These are phyloP conservation scores for Sebastes nivosus DNA, from an alignment of 2,797 vertebrate species.

Conservation along the genomic window DNA sequence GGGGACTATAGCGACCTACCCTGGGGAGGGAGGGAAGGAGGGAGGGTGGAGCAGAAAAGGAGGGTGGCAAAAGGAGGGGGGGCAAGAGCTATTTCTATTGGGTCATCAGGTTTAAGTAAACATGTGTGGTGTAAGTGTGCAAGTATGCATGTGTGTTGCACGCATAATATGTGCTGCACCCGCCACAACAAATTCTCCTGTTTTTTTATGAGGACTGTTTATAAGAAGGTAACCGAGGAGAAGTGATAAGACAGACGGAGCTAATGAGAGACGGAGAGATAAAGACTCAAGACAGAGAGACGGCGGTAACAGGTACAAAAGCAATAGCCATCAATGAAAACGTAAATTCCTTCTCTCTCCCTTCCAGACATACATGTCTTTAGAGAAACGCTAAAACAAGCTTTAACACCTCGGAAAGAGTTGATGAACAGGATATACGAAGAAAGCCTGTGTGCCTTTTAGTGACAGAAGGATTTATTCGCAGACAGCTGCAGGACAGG, in stretches of 20 bases:
- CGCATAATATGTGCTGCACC: background rate
- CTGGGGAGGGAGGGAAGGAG: conserved; percentile 48
- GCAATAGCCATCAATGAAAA: background rate
- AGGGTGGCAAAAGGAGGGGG: conserved; percentile 58
- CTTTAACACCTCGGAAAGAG: conserved; percentile 18
- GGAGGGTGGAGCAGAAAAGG: conserved; percentile 51
- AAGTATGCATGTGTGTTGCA: conserved; percentile 24
- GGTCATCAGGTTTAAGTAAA: conserved; percentile 76
- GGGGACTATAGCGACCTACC: conserved; percentile 66
- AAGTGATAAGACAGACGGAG: conserved; percentile 2
- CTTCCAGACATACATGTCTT: background rate
- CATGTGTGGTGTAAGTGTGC: conserved; percentile 30
- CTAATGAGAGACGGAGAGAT: conserved; percentile 11
- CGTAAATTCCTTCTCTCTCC: background rate
- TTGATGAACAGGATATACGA: conserved; percentile 35
- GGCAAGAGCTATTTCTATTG: conserved; percentile 67
- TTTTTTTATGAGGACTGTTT: conserved; percentile 27
- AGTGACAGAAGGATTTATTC: conserved; percentile 82
- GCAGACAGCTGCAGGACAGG: conserved; percentile 76
- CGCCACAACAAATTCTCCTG: conserved; percentile 26
- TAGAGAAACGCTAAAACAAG: conserved; percentile 1
- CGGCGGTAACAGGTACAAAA: conserved; percentile 10
- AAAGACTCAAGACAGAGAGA: background rate
- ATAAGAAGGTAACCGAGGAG: background rate
- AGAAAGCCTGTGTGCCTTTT: conserved; percentile 55